Evolutionary conservation across 2,113 vertebrate genomes (phyloP), one percentile per base, ranked within the genome.

Genomic region (Leucopsar rothschildi): DNA sequence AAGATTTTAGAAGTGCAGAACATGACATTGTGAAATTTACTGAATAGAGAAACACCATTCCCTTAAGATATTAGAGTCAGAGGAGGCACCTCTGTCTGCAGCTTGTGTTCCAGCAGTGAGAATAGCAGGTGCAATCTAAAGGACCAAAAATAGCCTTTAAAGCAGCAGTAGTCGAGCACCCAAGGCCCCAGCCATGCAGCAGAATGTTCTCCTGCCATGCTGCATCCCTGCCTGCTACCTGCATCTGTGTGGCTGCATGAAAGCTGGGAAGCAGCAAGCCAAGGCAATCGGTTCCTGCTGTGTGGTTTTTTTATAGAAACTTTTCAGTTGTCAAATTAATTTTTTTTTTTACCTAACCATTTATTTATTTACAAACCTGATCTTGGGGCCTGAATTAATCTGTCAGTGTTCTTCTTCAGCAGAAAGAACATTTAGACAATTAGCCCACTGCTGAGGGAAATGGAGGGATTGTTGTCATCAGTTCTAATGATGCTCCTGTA

Each of bases 361-460:
- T 92, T 88, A 63, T 83, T 88, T 92, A 70, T 86, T 88, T 92
- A 78, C 80, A 84, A 63, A 66, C 29, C 39, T 71, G 56, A 49
- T 86, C 44, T 63, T 8, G 4, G 16, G 65, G 25, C n/a, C 72
- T 87, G 47, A 91, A 68, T 79, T 72, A 91, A 79, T 75, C 77
- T 76, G 77, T 64, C 56, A 61, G 44, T 44, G 61, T 42, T 89
- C 40, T 59, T 92, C 57, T 89, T 44, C 81, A 85, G 64, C 40
- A 72, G 44, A 49, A 85, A 72, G 91, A 94, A 59, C 18, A 65
- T 76, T 59, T 65, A 91, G 77, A 76, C 53, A 85, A 84, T 93
- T 87, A 79, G 45, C 6, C 45, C 42, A 28, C 35, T 68, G 84
- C 88, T 45, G 3, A 80, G 82, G 68, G 65, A 91, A 56, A 80